Conservation (phyloP, 2,797 vertebrate species). For the Sebastiscus tertius region DNA sequence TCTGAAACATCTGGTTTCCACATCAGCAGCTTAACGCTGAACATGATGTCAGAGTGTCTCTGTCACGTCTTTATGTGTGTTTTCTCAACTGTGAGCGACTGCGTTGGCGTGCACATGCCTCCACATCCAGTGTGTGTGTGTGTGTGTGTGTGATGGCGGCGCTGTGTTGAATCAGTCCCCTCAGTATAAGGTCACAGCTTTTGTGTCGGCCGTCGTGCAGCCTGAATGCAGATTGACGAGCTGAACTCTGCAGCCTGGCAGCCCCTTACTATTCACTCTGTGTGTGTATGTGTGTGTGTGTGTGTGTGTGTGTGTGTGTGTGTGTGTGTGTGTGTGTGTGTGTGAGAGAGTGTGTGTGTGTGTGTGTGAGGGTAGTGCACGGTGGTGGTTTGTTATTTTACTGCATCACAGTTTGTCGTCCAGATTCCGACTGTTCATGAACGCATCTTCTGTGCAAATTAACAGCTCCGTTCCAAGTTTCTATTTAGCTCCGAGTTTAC, state of each 20-base stretch:
- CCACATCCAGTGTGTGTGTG: background rate
- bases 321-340: background rate
- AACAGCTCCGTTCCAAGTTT: too few relatives aligned
- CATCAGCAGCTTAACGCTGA: background rate
- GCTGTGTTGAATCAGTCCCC: slow-evolving; percentile 35
- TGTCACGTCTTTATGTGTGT: too few relatives aligned
- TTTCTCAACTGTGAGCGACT: background rate
- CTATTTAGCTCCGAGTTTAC: too few relatives aligned
- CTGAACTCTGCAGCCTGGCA: slow-evolving; percentile 47
- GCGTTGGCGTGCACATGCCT: slow-evolving; percentile 1
- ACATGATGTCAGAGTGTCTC: background rate
- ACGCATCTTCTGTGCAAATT: too few relatives aligned
- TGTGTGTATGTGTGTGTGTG: slow-evolving; percentile 26
- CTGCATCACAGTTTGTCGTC: background rate
- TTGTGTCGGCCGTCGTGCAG: slow-evolving; percentile 42
- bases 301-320: background rate
- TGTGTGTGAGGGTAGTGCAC: background rate
- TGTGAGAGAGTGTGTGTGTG: background rate
- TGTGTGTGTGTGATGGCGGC: background rate
- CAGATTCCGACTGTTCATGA: too few relatives aligned
- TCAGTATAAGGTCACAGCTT: slow-evolving; percentile 65
- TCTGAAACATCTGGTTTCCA: slow-evolving; percentile 48
- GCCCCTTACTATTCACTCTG: slow-evolving; percentile 46
- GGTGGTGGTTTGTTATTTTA: background rate
- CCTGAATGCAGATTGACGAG: slow-evolving; percentile 69